Base-by-base conservation (phyloP, 2,113 vertebrate species). In the Cepphus grylle region DNA sequence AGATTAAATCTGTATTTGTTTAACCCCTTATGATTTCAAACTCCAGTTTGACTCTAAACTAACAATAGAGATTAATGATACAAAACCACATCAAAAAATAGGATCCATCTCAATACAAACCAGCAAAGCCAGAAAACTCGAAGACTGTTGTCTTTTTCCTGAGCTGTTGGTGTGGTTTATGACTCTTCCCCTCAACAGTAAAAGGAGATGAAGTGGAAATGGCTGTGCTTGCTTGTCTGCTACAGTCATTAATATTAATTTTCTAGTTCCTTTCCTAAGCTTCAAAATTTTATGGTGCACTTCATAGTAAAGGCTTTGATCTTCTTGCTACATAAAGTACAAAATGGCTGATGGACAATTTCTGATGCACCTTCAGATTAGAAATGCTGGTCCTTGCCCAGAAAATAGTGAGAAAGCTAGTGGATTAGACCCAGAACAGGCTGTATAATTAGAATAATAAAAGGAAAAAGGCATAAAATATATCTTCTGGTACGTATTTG, bases 161-260 rank as follows among this genome's bases (percentile, higher is more conserved):
- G 70, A 84, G 70, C 32, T 71, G 36, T 65, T 87, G 32, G 26
- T 87, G 53, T 91, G 58, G 80, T 94, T 97, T 96, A 71, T 93
- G 80, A 87, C 19, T 88, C 82, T 88, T 92, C 15, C 23, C 13
- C 70, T 91, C 58, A 85, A 34, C 43, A 90, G 27, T 63, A 62
- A 93, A 84, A 86, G 40, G 40, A 89, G 56, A 42, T 90, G 66
- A 96, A 81, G 81, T 95, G 78, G 90, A 96, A 96, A 96, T 79
- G 49, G 87, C 93, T 94, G 66, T 77, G 73, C 84, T 95, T 86
- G 83, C 92, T 91, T 94, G 36, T 94, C 78, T 93, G 53, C 93
- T 95, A 12, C 38, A 91, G 77, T 69, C 80, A 61, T 96, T 92
- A 93, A 88, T 96, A 91, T 63, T 94, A 79, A 94, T 96, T 87